Base-by-base conservation (phyloP, 2,797 vertebrate genomes). In the Sebastes diploproa region DNA sequence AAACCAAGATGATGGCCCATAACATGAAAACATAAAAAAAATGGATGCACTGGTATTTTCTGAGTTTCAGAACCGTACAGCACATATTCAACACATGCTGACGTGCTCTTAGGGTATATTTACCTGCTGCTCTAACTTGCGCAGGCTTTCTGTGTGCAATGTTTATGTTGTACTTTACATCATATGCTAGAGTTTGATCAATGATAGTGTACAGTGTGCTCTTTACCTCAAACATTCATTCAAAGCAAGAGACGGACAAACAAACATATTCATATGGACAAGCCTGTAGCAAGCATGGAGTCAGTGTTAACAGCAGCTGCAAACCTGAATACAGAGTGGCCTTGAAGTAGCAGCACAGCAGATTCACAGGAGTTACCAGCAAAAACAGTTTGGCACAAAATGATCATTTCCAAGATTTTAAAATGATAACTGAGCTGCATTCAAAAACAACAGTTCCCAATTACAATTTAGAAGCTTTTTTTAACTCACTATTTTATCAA, bases 291-390 rank as follows among this genome's bases (percentile, higher is more conserved):
- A 65, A 78, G 64, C 65, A 72, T 59, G 42, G 14, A 67, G 58
- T 80, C 66, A 52, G 13, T 12, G 36, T 74, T 58, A 55, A 78
- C 46, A 61, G 13, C 36, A 66, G 68, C 14, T 46, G 71, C 36
- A 64, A 59, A 69, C 66, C 13, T 50, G 61, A 29, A 61, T 54
- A 42, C 18, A 55, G 65, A 80, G 73, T 4, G 6, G 69, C 61
- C 77, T 77, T 78, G 67, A 61, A 78, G 56, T 50, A 71, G 75
- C 67, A 74, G 30, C 2, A 61, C 55, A 75, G 52, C n/a, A 32
- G 8, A 32, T 72, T 73, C 4, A 65, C 63, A 68, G 11, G 56
- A 20, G 13, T 61, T 38, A 38, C 10, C 69, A 29, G 20, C 23
- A 25, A 29, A 70, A 72, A 8, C 14, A 32, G 27, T 58, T 23